Base-by-base conservation (phyloP, 2,888 invertebrate species). In the Drosophila flavopinicola region DNA sequence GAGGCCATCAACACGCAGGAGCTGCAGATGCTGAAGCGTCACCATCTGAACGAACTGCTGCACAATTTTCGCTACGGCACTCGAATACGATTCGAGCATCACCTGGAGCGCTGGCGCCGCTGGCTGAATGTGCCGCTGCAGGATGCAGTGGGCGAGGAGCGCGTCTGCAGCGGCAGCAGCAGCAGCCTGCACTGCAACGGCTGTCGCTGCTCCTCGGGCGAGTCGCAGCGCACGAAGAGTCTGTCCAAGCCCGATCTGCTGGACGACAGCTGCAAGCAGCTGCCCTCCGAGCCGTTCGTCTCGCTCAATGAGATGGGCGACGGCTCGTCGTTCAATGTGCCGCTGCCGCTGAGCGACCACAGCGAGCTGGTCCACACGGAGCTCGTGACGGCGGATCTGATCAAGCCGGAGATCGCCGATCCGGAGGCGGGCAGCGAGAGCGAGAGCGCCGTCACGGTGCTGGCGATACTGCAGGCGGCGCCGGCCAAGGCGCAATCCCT, bases 71-170 rank as follows among this genome's bases (percentile, higher is more conserved):
- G 85, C 10, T 79, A 83, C 15, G 90, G 89, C 1, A 84, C 86
- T 0, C 75, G 84, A 9, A 88, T 89, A 39, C 89, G 90, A 9
- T 90, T 89, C 27, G 89, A 89, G 35, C 75, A 89, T 61, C 63
- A 90, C 47, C 60, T 89, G 48, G 85, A 85, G 17, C 83, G 74
- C 1, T 89, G 89, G 89, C 88, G 90, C 0, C 85, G 84, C 24
- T 71, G 78, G 68, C 65, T 87, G 6, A 82, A 88, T 33, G 70
- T 83, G 15, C 89, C 90, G 0, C 58, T 89, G 7, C 77, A 65
- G 53, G 68, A 69, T 5, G 9, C 23, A 1, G 11, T 51, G 2
- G 39, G 11, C 1, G 54, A 23, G 11, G 57, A 58, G 6, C 20
- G 33, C 10, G 4, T 7, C 9, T 20, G 25, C 42, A 7, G 10